Evolutionary conservation across 2,888 invertebrate genomes (phyloP), one percentile per base, ranked within the genome.

Genomic region (Pollenia amentaria): DNA sequence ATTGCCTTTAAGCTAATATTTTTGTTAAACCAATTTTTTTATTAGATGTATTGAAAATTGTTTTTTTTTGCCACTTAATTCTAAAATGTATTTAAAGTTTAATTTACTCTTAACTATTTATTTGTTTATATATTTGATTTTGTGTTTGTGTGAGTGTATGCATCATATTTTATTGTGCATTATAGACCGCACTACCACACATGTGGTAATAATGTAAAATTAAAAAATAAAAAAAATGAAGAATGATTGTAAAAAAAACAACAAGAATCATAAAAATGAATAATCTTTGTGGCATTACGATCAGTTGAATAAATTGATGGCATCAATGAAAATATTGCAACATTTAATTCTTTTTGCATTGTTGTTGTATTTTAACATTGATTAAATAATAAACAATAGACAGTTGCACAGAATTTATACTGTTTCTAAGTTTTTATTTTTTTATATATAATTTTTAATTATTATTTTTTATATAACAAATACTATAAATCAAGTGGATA

Each of bases 171-270:
- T 76, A 80, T 87, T 87, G 86, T 87, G 80, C 80, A 81, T 87
- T 87, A 84, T 84, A 84, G 57, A 84, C 87, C 87, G 83, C 83
- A 81, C 80, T 64, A 72, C 87, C 87, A 84, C 87, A 88, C 65
- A 67, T 88, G 87, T 73, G 87, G 87, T 88, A 76, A 80, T 77
- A 85, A 80, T 80, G 55, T 53, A 77, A 84, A 84, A 69, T 73
- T 55, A 16, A 46, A 76, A 82, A 48, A 62, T 60, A 51, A 73
- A 67, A 55, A 18, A 38, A 29, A 60, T 38, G 42, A 81, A 77
- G 65, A 53, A 42, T n/a, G n/a, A n/a, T n/a, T n/a, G n/a, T n/a
- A n/a, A 29, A 48, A 75, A 75, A 6, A 76, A 78, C 9, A 76
- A 67, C 38, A 76, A 69, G 46, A 60, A 69, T 60, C 12, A 70